These are phyloP conservation scores for Diplodus puntazzo DNA, from an alignment of 2,797 vertebrate species.

Conservation along the genomic window DNA sequence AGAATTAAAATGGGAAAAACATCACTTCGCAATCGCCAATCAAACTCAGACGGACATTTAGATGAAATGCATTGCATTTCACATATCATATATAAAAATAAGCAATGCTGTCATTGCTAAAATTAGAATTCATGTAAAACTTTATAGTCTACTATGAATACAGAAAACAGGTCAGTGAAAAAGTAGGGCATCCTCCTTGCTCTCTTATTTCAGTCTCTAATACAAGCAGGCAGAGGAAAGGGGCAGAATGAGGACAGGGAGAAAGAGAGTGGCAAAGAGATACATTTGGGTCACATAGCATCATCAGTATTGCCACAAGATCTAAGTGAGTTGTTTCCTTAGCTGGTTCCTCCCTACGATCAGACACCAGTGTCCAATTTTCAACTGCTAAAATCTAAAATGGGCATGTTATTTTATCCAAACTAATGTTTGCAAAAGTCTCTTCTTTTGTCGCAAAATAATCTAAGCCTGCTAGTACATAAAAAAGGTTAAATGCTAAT, in stretches of 20 bases:
- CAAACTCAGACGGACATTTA: neutral
- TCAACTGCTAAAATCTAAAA: neutral
- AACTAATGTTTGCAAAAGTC: neutral
- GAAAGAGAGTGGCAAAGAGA: conserved; percentile 22
- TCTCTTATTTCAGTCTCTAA: conserved; percentile 46
- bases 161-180: conserved; percentile 86
- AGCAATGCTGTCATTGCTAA: neutral
- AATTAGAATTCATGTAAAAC: conserved; percentile 2
- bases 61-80: neutral
- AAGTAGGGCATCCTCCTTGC: conserved; percentile 84
- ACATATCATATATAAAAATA: neutral
- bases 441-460: neutral
- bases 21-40: neutral
- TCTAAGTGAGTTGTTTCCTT: conserved; percentile 40
- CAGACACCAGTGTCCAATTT: neutral
- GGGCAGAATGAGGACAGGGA: conserved; percentile 47
- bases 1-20: conserved; percentile 43
- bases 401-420: neutral
- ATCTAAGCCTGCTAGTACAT: neutral
- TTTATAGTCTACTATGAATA: conserved; percentile 22
- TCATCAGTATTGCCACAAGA: conserved; percentile 36
- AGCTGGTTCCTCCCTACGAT: conserved; percentile 15
- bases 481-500: too few species aligned
- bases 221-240: conserved; percentile 37
- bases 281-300: conserved; percentile 73